Base-by-base conservation (phyloP, 1,140 invertebrate genomes). In the Bradysia coprophila region DNA sequence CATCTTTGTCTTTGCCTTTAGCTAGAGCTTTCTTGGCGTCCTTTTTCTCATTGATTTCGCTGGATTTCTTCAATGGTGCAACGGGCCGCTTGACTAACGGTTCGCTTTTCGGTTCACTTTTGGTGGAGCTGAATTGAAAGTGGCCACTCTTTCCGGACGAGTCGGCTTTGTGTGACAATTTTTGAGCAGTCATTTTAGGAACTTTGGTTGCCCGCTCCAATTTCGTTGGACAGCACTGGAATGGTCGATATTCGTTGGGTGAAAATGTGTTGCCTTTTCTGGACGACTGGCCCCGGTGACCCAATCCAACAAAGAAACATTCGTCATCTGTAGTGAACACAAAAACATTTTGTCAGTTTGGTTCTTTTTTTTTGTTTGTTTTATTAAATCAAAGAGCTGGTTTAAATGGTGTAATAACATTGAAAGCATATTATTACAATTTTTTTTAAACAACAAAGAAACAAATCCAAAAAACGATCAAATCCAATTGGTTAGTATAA, bases 291-390 rank as follows among this genome's bases (percentile, higher is more conserved):
- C 56, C 56, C 44, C 52, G 54, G 34, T 61, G 56, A 67, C 80
- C 81, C 74, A 88, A 76, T 71, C 82, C 83, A 72, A 88, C 81
- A 81, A 84, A 84, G 81, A 88, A 86, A 81, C 83, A 88, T 78
- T 82, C 81, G 78, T 86, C 81, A 80, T 83, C 82, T 88, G 81
- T 73, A 71, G 46, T 52, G 49, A 51, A 57, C 56, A 61, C 57
- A 60, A 60, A 61, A 61, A 72, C 71, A 69, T 67, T 70, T 71
- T 68, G 67, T 69, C 66, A 70, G 66, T 65, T 64, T 57, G 54
- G 47, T 54, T 51, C 8, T 28, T 28, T 28, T 28, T 21, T 41
- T 43, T 40, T 43, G 42, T 44, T 20, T 40, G 24, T 32, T n/a
- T n/a, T n/a, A n/a, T n/a, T n/a, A n/a, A n/a, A n/a, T n/a, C n/a